phyloP scores from a whole-genome alignment of 2,113 vertebrate species.

The Conger conger region DNA sequence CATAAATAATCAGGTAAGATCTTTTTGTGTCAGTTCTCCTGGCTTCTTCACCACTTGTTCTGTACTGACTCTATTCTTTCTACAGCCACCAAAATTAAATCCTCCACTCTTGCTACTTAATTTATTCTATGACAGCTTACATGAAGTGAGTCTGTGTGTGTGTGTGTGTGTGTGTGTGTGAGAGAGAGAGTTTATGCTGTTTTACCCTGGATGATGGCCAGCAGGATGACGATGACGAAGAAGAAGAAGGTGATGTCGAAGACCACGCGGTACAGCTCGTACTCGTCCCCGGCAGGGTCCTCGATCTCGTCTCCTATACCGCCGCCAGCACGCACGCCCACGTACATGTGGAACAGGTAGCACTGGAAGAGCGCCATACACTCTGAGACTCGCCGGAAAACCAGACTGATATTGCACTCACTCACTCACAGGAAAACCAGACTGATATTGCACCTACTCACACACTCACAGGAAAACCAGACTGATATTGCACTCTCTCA shows the following conservation, averaged over 20 bases:
- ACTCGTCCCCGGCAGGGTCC: conserved; percentile 89
- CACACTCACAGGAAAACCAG: too few species aligned
- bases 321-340: conserved; percentile 88
- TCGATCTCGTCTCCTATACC: conserved; percentile 93
- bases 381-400: background rate
- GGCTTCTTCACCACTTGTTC: background rate
- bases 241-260: conserved; percentile 97
- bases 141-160: background rate
- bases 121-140: background rate
- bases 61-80: background rate
- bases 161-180: background rate
- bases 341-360: conserved; percentile 94
- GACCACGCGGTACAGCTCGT: conserved; percentile 88
- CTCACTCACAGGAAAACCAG: too few species aligned
- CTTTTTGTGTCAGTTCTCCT: too few species aligned
- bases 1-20: too few species aligned
- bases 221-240: conserved; percentile 90
- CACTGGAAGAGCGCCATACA: conserved; percentile 66
- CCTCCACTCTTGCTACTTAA: background rate
- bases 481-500: too few species aligned
- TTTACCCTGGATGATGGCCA: conserved; percentile 92
- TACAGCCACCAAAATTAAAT: background rate
- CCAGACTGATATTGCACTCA: too few species aligned
- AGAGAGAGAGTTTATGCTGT: background rate
- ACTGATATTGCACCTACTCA: too few species aligned